Percentiles rank a stretch among this genome's conserved stretches.
phyloP scores from a whole-genome alignment of 2,113 vertebrate genomes.

The Lampris incognitus region DNA sequence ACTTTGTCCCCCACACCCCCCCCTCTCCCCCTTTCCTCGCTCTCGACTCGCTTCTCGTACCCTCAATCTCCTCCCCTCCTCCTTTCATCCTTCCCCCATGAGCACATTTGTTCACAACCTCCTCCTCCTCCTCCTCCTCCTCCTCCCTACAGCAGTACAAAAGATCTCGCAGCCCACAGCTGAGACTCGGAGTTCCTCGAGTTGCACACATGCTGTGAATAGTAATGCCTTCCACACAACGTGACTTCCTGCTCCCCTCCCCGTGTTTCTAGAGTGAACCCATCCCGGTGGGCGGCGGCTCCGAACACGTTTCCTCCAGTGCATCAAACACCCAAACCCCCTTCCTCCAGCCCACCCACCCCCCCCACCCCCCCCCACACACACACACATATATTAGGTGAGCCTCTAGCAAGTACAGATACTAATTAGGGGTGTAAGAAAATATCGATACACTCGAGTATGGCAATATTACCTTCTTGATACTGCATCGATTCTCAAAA shows the following conservation, averaged over 20 bases:
- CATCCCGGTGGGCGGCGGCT: neutral
- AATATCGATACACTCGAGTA: too few species aligned
- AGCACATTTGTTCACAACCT: conserved; percentile 68
- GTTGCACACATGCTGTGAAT: conserved; percentile 52
- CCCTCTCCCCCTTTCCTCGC: conserved; percentile 56
- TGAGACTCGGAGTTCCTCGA: conserved; percentile 60
- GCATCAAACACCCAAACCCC: neutral
- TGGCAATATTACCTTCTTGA: too few species aligned
- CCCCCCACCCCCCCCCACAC: neutral
- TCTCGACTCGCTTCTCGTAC: conserved; percentile 61
- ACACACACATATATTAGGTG: neutral
- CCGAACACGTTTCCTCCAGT: conserved; percentile 13
- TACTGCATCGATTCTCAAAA: too few species aligned
- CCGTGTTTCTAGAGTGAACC: conserved; percentile 29
- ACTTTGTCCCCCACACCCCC: conserved; percentile 55
- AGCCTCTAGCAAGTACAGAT: neutral
- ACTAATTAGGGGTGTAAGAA: neutral
- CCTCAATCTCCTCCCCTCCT: conserved; percentile 55
- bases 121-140: conserved; percentile 43
- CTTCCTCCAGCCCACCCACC: too few species aligned
- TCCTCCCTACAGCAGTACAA: conserved; percentile 43
- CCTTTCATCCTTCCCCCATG: conserved; percentile 64
- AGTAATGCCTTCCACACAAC: conserved; percentile 28
- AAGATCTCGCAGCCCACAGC: conserved; percentile 48
- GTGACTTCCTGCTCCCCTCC: conserved; percentile 26